These are phyloP conservation scores for Drosophila teissieri DNA, from an alignment of 1,140 invertebrate species.

Conservation along the genomic window DNA sequence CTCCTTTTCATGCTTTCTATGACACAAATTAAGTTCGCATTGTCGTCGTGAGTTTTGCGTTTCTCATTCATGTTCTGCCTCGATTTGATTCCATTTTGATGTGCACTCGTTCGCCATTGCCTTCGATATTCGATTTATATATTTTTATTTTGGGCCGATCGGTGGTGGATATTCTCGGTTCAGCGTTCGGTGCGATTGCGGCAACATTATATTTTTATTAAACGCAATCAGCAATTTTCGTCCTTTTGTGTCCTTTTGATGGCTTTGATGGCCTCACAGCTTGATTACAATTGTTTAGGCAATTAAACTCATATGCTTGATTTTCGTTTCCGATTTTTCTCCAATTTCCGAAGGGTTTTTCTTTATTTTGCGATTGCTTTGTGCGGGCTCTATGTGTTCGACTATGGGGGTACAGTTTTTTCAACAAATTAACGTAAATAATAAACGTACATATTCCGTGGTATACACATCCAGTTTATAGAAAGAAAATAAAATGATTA, in stretches of 20 bases:
- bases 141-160: slow-evolving; percentile 14
- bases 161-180: slow-evolving; percentile 23
- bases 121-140: slow-evolving; percentile 3
- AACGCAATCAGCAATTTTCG: slow-evolving; percentile 60
- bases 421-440: too few relatives aligned
- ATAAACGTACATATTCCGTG: too few relatives aligned
- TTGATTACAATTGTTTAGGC: slow-evolving; percentile 73
- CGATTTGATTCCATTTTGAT: slow-evolving; percentile 57
- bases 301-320: slow-evolving; percentile 75
- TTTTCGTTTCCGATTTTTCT: slow-evolving; percentile 60
- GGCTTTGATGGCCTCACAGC: slow-evolving; percentile 36
- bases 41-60: slow-evolving; percentile 60
- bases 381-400: slow-evolving; percentile 17
- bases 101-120: slow-evolving; percentile 47
- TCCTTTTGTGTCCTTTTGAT: slow-evolving; percentile 55
- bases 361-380: slow-evolving; percentile 10
- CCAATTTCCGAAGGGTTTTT: slow-evolving; percentile 28
- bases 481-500: too few relatives aligned
- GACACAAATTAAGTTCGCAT: slow-evolving; percentile 79
- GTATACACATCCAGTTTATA: too few relatives aligned
- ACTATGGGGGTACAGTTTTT: slow-evolving; percentile 13
- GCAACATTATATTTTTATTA: slow-evolving; percentile 53
- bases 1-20: slow-evolving; percentile 71
- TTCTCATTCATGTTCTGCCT: slow-evolving; percentile 54
- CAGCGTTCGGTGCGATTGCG: slow-evolving; percentile 19